These are phyloP conservation scores for Tromatobia lineatoria DNA, from an alignment of 2,888 invertebrate genomes.

Conservation along the genomic window DNA sequence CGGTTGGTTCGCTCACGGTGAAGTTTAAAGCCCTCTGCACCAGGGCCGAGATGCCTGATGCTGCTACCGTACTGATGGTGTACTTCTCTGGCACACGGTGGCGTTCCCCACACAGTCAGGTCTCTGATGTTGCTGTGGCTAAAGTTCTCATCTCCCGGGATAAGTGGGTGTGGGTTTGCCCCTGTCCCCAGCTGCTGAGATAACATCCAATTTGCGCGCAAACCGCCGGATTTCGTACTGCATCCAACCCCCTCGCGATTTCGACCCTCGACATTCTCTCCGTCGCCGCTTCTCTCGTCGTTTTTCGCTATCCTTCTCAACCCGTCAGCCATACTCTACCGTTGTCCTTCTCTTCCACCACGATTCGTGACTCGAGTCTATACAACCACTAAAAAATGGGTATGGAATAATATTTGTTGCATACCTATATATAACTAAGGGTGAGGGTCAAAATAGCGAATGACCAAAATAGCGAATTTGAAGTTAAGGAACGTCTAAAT, in stretches of 20 bases:
- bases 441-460: too few relatives aligned
- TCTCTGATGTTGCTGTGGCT: slow-evolving; percentile 70
- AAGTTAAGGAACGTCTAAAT: too few relatives aligned
- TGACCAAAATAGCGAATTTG: too few relatives aligned
- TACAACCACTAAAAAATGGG: slow-evolving; percentile 18
- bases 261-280: slow-evolving; percentile 54
- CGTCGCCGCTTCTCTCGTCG: slow-evolving; percentile 38
- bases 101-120: slow-evolving; percentile 24
- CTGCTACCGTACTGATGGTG: slow-evolving; percentile 41
- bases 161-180: slow-evolving; percentile 74
- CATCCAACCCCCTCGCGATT: slow-evolving; percentile 68
- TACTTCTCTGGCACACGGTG: slow-evolving; percentile 17
- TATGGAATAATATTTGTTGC: slow-evolving; percentile 8
- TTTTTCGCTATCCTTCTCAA: slow-evolving; percentile 27
- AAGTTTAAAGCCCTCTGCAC: slow-evolving; percentile 40
- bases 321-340: slow-evolving; percentile 3
- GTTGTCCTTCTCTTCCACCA: slow-evolving; percentile 25
- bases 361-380: slow-evolving; percentile 5
- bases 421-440: background rate
- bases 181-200: slow-evolving; percentile 82
- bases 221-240: slow-evolving; percentile 77
- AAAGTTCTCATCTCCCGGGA: slow-evolving; percentile 76
- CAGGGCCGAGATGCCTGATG: slow-evolving; percentile 32
- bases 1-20: slow-evolving; percentile 23
- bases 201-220: slow-evolving; percentile 81